phyloP scores from a whole-genome alignment of 2,797 vertebrate species.

The Chelon auratus region DNA sequence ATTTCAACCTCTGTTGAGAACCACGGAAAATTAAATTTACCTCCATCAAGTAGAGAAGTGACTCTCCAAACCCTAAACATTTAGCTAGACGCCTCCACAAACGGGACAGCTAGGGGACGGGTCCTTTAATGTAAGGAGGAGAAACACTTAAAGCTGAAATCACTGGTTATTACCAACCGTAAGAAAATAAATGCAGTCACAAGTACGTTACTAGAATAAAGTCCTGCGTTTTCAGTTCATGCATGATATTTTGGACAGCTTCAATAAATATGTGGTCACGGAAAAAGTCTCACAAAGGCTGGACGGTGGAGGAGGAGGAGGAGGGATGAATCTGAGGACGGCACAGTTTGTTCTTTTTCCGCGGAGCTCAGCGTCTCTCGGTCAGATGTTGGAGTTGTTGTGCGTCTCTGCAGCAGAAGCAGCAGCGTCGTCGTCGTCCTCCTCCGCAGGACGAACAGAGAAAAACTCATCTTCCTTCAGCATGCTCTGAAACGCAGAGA shows the following conservation, averaged over 20 bases:
- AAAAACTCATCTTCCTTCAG: slow-evolving; percentile 93
- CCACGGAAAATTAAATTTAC: background rate
- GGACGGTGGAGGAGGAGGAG: too few relatives aligned
- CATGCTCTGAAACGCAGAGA: slow-evolving; percentile 89
- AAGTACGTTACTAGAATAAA: slow-evolving; percentile 19
- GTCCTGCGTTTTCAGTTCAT: slow-evolving; percentile 55
- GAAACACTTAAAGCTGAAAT: background rate
- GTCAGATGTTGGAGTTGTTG: slow-evolving; percentile 85
- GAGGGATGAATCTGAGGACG: background rate
- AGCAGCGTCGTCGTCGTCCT: slow-evolving; percentile 57
- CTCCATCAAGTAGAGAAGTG: background rate
- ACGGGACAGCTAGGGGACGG: background rate
- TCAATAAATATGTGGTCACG: slow-evolving; percentile 67
- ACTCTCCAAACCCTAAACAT: background rate
- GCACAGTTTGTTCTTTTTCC: slow-evolving; percentile 32
- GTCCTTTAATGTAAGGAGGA: background rate
- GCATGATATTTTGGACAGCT: slow-evolving; percentile 47
- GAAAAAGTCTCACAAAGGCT: slow-evolving; percentile 20
- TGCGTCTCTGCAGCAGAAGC: slow-evolving; percentile 76
- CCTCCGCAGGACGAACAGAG: slow-evolving; percentile 79
- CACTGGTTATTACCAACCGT: slow-evolving; percentile 14
- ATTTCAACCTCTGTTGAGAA: too few relatives aligned
- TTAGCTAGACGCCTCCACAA: too few relatives aligned
- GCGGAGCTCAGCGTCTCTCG: background rate
- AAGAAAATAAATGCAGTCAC: slow-evolving; percentile 28